phyloP scores from a whole-genome alignment of 2,797 vertebrate species.

The Euthynnus affinis region DNA sequence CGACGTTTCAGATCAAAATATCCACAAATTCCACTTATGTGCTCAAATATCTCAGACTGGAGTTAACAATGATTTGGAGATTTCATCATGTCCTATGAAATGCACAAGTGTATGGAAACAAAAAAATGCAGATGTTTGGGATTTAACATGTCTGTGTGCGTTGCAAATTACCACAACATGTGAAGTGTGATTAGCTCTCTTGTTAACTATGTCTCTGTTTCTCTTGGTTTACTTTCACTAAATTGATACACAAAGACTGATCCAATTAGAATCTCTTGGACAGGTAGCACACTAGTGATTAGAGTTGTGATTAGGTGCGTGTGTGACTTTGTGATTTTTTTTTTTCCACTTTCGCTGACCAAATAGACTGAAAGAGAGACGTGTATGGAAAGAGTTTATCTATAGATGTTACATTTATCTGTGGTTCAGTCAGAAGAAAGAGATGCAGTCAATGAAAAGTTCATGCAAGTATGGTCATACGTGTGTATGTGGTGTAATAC shows the following conservation, averaged over 20 bases:
- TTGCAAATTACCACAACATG: slow-evolving; percentile 30
- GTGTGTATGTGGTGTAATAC: slow-evolving; percentile 17
- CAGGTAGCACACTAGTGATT: neutral
- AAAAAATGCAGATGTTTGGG: slow-evolving; percentile 43
- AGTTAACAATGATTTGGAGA: neutral
- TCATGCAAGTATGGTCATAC: slow-evolving; percentile 20
- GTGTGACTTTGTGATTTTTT: slow-evolving; percentile 12
- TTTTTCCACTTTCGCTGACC: neutral
- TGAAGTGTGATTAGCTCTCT: slow-evolving; percentile 58
- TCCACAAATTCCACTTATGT: slow-evolving; percentile 6
- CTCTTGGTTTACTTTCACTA: slow-evolving; percentile 63
- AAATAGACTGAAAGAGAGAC: slow-evolving; percentile 24
- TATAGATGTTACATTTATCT: neutral
- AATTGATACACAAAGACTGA: slow-evolving; percentile 75
- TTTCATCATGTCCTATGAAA: slow-evolving; percentile 3
- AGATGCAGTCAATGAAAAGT: slow-evolving; percentile 24
- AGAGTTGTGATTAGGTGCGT: no score
- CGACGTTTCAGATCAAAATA: slow-evolving; percentile 21
- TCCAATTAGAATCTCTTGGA: slow-evolving; percentile 70
- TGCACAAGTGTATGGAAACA: slow-evolving; percentile 19
- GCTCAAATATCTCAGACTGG: slow-evolving; percentile 1
- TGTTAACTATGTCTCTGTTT: slow-evolving; percentile 42
- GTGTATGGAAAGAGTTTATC: neutral
- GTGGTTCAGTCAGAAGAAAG: slow-evolving; percentile 10
- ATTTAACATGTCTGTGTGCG: slow-evolving; percentile 18